Evolutionary conservation across 2,888 invertebrate genomes (phyloP).

Genomic region (Mechanitis messenoides): DNA sequence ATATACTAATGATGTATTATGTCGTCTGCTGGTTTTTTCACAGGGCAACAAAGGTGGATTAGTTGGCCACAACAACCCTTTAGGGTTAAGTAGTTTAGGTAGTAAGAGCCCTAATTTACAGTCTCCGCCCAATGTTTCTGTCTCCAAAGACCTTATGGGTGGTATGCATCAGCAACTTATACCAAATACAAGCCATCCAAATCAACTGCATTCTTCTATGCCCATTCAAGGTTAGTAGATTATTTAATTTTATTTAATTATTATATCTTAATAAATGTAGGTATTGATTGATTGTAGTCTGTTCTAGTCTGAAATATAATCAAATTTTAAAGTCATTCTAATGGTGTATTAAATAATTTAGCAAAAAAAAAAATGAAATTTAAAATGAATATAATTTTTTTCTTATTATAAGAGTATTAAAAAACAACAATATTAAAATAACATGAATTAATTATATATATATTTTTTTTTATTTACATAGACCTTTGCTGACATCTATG

Average conservation of each 20-base stretch:
- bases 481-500: too few relatives aligned
- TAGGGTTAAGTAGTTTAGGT: slow-evolving; percentile 85
- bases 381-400: too few relatives aligned
- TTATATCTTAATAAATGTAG: background rate
- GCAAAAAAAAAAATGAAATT: too few relatives aligned
- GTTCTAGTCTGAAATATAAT: too few relatives aligned
- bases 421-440: too few relatives aligned
- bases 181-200: slow-evolving; percentile 84
- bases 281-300: too few relatives aligned
- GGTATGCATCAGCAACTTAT: slow-evolving; percentile 82
- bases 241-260: slow-evolving; percentile 5
- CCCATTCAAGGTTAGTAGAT: slow-evolving; percentile 79
- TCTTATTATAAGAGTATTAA: too few relatives aligned
- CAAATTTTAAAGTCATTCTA: too few relatives aligned
- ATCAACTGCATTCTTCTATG: slow-evolving; percentile 75
- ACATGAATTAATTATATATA: too few relatives aligned
- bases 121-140: slow-evolving; percentile 89
- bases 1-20: slow-evolving; percentile 53
- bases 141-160: slow-evolving; percentile 87
- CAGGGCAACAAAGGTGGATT: slow-evolving; percentile 84
- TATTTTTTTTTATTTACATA: too few relatives aligned
- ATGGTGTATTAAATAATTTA: too few relatives aligned
- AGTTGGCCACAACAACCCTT: slow-evolving; percentile 82
- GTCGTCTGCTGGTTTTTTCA: slow-evolving; percentile 68
- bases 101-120: slow-evolving; percentile 90